A percentile compares a stretch with the other conserved stretches of the same genome.
phyloP scores from a whole-genome alignment of 2,113 vertebrate genomes.

The Erythrolamprus reginae region DNA sequence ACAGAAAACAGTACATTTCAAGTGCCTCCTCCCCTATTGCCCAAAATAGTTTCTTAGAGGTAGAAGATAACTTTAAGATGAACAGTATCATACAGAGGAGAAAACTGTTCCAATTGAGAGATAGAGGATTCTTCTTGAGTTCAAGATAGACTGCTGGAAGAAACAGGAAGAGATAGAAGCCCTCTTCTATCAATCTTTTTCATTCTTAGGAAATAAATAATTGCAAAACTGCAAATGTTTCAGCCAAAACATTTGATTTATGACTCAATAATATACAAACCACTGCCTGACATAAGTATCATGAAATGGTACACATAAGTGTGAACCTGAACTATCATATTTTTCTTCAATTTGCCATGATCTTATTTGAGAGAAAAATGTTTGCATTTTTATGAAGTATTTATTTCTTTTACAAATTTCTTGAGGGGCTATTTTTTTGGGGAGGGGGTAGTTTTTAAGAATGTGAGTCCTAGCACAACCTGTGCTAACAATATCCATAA shows the following conservation, averaged over 20 bases:
- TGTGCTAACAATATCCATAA: not conserved
- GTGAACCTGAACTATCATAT: not conserved
- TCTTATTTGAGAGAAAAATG: not conserved
- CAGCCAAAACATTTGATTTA: not conserved
- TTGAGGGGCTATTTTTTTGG: not conserved
- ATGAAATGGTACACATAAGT: not conserved
- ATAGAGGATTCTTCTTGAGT: not conserved
- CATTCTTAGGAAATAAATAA: not conserved
- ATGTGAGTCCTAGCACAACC: not conserved
- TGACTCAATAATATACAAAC: not conserved
- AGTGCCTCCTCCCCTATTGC: not conserved
- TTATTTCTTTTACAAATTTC: conserved; percentile 1
- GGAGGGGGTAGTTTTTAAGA: not conserved
- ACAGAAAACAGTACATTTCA: not conserved
- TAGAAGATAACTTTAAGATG: not conserved
- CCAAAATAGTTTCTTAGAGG: not conserved
- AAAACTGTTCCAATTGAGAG: not conserved
- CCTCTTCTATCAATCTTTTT: not conserved
- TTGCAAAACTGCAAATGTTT: not conserved
- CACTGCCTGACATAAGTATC: not conserved
- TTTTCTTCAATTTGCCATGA: not conserved
- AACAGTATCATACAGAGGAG: not conserved
- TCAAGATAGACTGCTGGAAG: not conserved
- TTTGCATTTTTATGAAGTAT: not conserved
- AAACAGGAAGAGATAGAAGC: not conserved